These are phyloP conservation scores for Poecilus cupreus DNA, from an alignment of 2,888 invertebrate genomes.

Conservation along the genomic window DNA sequence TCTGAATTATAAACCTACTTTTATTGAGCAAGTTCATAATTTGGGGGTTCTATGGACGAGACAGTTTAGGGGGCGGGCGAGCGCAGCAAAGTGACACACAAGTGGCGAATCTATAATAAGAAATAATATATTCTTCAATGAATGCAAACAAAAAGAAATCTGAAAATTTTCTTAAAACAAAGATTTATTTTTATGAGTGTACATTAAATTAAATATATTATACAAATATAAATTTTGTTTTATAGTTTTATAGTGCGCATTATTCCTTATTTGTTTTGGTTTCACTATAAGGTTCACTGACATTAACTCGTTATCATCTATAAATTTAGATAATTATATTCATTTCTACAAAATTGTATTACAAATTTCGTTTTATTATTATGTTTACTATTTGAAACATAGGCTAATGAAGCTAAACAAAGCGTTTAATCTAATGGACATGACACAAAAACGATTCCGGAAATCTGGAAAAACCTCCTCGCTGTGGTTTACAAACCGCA, in stretches of 20 bases:
- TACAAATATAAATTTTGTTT: no score
- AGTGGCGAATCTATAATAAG: no score
- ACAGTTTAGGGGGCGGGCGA: no score
- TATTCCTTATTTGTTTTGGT: neutral
- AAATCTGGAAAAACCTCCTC: neutral
- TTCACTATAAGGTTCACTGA: neutral
- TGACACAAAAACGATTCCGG: neutral
- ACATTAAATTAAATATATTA: no score
- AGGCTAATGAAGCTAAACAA: neutral
- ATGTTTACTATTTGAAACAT: neutral
- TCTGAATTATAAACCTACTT: no score
- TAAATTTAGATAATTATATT: neutral
- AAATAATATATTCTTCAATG: no score
- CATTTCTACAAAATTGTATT: neutral
- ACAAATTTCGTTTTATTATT: neutral
- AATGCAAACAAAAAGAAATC: no score
- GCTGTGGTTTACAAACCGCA: neutral
- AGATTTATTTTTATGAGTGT: no score
- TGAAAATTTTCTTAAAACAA: no score
- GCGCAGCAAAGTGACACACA: no score
- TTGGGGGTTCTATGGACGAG: no score
- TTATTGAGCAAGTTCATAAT: no score
- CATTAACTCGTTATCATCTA: neutral
- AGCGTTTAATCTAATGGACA: neutral
- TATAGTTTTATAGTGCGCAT: slow-evolving; percentile 15